These are phyloP conservation scores for Peromyscus polionotus DNA, from an alignment of 2,113 vertebrate genomes.

Conservation along the genomic window DNA sequence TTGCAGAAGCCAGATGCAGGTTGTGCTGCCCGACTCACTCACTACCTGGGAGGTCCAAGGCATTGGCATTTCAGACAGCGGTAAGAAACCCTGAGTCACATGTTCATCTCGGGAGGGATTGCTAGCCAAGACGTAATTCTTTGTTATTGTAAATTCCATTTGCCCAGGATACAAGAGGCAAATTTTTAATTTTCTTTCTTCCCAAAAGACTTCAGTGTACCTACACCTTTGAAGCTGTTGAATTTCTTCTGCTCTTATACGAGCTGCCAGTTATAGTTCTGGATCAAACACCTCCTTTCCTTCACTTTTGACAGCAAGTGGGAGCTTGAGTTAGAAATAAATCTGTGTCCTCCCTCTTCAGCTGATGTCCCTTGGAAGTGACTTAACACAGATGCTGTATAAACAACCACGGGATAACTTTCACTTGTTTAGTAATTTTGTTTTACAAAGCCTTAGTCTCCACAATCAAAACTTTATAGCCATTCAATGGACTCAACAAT, in stretches of 20 bases:
- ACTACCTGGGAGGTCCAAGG: conserved; percentile 96
- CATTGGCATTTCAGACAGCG: conserved; percentile 92
- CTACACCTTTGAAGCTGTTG: background rate
- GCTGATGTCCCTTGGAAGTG: background rate
- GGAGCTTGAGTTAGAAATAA: conserved; percentile 2
- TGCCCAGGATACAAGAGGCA: background rate
- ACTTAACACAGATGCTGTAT: background rate
- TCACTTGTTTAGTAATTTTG: background rate
- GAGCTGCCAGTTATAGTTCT: background rate
- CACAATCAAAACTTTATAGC: background rate
- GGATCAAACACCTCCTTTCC: background rate
- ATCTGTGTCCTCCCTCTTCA: background rate
- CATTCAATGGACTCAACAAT: background rate
- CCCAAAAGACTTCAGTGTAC: background rate
- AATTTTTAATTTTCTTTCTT: background rate
- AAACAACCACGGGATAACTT: background rate
- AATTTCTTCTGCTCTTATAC: background rate
- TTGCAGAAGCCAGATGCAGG: conserved; percentile 81
- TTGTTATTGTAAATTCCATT: background rate
- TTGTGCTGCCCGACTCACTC: conserved; percentile 93
- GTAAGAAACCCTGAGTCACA: conserved; percentile 81
- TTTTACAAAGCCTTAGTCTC: conserved; percentile 27
- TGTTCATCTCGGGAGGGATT: background rate
- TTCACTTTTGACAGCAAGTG: background rate
- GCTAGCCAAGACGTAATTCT: background rate